Conservation (phyloP, 1,140 invertebrate species). For the Sesamia nonagrioides region DNA sequence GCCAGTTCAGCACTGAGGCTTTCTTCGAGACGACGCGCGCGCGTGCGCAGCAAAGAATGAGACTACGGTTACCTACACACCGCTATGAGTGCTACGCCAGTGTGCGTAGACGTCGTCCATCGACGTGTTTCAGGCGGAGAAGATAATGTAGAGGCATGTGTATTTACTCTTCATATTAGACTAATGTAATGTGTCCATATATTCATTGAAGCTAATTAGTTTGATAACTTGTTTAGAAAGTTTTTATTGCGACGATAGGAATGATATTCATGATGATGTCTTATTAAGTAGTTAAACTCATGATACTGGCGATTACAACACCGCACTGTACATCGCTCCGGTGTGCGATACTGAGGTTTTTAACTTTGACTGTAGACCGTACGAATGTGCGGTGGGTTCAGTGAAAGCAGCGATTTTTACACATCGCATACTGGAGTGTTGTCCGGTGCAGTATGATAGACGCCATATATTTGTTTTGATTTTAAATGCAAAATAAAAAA, state of each 20-base stretch:
- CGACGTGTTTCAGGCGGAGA: constrained; percentile 54
- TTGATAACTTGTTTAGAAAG: background rate
- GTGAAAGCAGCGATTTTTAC: no score
- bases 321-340: no score
- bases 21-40: constrained; percentile 77
- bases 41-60: constrained; percentile 81
- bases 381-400: no score
- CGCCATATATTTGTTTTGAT: no score
- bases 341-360: no score
- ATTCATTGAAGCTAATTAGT: background rate
- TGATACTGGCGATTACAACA: no score
- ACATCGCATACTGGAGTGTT: no score
- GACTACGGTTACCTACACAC: constrained; percentile 68
- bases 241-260: background rate
- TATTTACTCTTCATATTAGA: constrained; percentile 39
- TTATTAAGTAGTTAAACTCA: background rate
- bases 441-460: no score
- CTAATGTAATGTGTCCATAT: constrained; percentile 2
- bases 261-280: background rate
- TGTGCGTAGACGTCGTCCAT: constrained; percentile 59
- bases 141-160: constrained; percentile 26
- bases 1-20: constrained; percentile 84
- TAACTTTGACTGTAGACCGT: no score
- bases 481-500: no score
- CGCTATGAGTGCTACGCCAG: constrained; percentile 47